Base-by-base conservation (phyloP, 2,888 invertebrate genomes). In the Phytoseiulus persimilis region DNA sequence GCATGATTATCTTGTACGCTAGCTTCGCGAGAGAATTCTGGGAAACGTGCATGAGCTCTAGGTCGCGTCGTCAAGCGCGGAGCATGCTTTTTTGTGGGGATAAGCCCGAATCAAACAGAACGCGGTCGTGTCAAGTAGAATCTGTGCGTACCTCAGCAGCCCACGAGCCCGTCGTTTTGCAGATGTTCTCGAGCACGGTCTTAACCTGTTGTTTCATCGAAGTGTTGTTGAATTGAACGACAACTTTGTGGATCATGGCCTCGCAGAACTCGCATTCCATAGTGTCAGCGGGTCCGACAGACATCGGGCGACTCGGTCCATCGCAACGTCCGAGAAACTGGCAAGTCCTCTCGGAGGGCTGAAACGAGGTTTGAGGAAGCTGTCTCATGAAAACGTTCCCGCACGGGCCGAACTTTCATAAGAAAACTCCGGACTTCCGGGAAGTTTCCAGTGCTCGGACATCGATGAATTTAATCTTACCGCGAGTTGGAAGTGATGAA, bases 201-300 rank as follows among this genome's bases (percentile, higher is more conserved):
- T 87, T 87, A 0, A 87, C 87, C 18, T 87, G 87, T 31, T 32
- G 11, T 33, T 87, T 87, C 32, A 31, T 33, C n/a, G 87, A 32
- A 18, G 87, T 87, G 33, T 87, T 87, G 33, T 87, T 87, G 33
- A 87, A 87, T 45, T 87, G 87, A 32, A 87, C 87, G 45, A 87
- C 33, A 6, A 87, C 39, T 45, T 87, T 31, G 45, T 87, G 87
- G n/a, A 87, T n/a, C 87, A 87, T 87, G 32, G 87, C 87, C 33
- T 87, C 87, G 33, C 87, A 87, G 33, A 87, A 87, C 39, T 87
- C 87, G 87, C 87, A 87, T 87, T 87, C 39, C n/a, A 87, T 3
- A 18, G 32, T 45, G 11, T 33, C 87, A 5, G n/a, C 11, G 32
- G 32, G 87, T 6, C 87, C 33, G 18, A 33, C 9, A 6, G 87